These are phyloP conservation scores for Numenius phaeopus DNA, from an alignment of 2,797 vertebrate genomes.

Conservation along the genomic window DNA sequence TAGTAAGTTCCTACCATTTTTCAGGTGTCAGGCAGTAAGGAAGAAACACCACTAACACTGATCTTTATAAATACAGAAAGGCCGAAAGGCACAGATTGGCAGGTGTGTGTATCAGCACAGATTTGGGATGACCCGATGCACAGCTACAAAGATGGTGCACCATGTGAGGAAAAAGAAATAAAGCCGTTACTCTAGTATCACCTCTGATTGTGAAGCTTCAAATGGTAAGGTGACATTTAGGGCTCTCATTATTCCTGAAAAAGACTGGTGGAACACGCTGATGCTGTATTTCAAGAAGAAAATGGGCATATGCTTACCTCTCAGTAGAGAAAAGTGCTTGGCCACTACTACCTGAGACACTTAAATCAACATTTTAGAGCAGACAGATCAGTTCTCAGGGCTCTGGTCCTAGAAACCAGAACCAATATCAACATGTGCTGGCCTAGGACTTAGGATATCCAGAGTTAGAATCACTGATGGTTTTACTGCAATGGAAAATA, in stretches of 20 bases:
- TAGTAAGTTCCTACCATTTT: background rate
- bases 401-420: background rate
- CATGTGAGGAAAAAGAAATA: background rate
- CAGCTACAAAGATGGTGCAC: background rate
- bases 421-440: background rate
- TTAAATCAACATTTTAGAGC: background rate
- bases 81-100: background rate
- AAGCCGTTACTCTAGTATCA: background rate
- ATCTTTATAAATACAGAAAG: background rate
- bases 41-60: background rate
- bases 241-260: background rate
- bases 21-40: background rate
- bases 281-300: background rate
- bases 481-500: background rate
- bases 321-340: background rate
- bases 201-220: background rate
- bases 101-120: background rate
- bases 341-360: background rate
- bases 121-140: background rate
- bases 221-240: background rate
- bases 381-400: background rate
- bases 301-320: background rate
- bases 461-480: accelerated
- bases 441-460: background rate
- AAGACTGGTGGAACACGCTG: background rate